Base-by-base conservation (phyloP, 2,797 vertebrate genomes). In the Danio albolineatus region DNA sequence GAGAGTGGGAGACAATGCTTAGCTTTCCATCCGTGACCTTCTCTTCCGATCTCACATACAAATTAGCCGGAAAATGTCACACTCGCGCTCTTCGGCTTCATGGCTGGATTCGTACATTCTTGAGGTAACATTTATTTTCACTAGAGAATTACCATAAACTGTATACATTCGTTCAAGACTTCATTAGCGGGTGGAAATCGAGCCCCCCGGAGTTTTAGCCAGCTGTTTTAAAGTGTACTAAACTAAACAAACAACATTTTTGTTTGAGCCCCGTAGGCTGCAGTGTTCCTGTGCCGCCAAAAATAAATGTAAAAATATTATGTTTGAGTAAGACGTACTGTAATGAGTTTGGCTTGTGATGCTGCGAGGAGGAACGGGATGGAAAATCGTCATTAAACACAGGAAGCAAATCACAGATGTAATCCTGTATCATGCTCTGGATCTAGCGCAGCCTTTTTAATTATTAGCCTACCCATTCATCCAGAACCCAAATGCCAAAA, bases 181-280 rank as follows among this genome's bases (percentile, higher is more conserved):
- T 70, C 66, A 78, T 78, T 70, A 70, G 66, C 44, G 36, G 65
- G 38, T 49, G 54, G 76, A 78, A 78, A 74, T 60, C 19, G 4
- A 61, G 36, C 17, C 65, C 70, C 76, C 65, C 51, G 36, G 54
- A 70, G 65, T 69, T 77, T 69, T 8, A 41, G 56, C 65, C 65
- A 78, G 65, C 65, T 78, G 76, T 70, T 78, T 78, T 60, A 69
- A 69, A 78, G 54, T 70, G 44, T 39, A 61, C 76, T 70, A 60
- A 49, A 70, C 44, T 60, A 61, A 78, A 59, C 54, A 78, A 69
- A 78, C 76, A 70, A 70, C 44, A 7, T 49, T 51, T 61, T 28
- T n/a, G n/a, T n/a, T 48, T 53, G 36, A 41, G 44, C 65, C 36
- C 17, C 51, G 53, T 16, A 49, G n/a, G 43, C 53, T 60, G 28